phyloP scores from a whole-genome alignment of 2,113 vertebrate species.

The Myiozetetes cayanensis region DNA sequence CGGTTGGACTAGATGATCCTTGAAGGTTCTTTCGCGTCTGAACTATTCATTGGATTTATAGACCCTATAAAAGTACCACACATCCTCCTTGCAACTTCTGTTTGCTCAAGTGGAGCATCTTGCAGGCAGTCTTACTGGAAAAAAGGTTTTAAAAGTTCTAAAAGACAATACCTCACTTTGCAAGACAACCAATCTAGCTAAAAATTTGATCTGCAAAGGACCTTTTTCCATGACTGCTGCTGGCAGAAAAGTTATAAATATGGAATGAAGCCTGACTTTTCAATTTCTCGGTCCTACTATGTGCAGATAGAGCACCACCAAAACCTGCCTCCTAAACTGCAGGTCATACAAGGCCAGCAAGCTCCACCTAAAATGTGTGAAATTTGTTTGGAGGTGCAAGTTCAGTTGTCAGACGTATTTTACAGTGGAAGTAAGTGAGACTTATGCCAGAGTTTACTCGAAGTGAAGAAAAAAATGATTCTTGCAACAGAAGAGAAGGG shows the following conservation, averaged over 20 bases:
- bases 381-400: background rate
- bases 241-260: slow-evolving; percentile 3
- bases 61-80: background rate
- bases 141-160: background rate
- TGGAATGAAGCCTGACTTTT: background rate
- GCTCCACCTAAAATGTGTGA: background rate
- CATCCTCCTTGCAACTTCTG: background rate
- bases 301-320: background rate
- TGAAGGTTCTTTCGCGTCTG: background rate
- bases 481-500: background rate
- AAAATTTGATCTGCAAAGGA: background rate
- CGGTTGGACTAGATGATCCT: background rate
- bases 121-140: background rate
- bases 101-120: background rate
- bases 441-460: background rate
- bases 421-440: background rate
- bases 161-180: background rate
- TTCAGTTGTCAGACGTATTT: slow-evolving; percentile 8
- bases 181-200: background rate
- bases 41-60: background rate
- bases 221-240: background rate
- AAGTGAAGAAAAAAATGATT: background rate
- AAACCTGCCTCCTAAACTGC: background rate
- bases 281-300: background rate
- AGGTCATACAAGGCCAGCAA: background rate